Evolutionary conservation across 2,797 vertebrate genomes (phyloP), one percentile per base, ranked within the genome.

Genomic region (Liasis olivaceus): DNA sequence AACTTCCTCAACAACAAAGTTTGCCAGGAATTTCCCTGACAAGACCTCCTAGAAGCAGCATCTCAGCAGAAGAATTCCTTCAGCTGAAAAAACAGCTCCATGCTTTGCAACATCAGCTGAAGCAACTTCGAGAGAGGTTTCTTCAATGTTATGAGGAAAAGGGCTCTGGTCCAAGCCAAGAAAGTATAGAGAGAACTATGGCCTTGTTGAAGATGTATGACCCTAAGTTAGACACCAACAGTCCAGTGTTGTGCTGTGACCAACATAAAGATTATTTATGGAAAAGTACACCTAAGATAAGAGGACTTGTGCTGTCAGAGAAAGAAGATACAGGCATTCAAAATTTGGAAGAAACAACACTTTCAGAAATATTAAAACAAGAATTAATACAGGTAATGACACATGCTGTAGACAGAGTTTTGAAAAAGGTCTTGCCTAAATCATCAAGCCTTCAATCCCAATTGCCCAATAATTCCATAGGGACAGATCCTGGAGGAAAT

Each of bases 11-110:
- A 90, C 64, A 56, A 17, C 88, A 89, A 58, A 72, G 26, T 87
- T 22, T 87, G 17, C 86, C 56, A 87, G 92, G 94, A 22, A 90
- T 95, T 2, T 91, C 95, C 2, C 92, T 81, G 2, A 42, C 17
- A 1, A 26, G 89, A 42, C 87, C 90, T 58, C 96, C 47, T 89
- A 96, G 95, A 54, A 89, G 81, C 90, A 96, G 93, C 91, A 97
- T 94, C 89, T 98, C 98, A n/a, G 96, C 98, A 0, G 96, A 98
- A 91, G 98, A 98, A 95, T 98, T 98, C 85, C 98, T 98, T 95
- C 98, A 98, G 94, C 94, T 99, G 90, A 98, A 98, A 93, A 98
- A 98, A 95, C 98, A 99, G 97, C 98, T 99, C 60, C 98, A 98
- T 92, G 97, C 98, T 96, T 98, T 99, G 98, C 98, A 99, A 92